Conservation (phyloP, 2,888 invertebrate genomes). For the Cryptophagus acutangulus region DNA sequence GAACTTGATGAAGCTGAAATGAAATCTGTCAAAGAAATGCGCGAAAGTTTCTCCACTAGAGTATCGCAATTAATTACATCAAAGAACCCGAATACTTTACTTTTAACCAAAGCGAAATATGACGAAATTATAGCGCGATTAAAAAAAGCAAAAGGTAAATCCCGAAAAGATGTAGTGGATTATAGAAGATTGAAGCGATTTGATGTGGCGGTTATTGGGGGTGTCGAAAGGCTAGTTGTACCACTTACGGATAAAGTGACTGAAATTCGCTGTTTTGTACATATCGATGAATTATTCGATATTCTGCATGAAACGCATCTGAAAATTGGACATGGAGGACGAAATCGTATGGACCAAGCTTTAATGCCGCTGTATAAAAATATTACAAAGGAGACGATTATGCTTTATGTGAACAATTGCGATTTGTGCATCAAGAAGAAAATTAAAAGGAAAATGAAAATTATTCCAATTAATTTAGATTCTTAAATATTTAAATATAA, state of each 20-base stretch:
- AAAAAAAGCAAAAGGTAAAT: too few relatives aligned
- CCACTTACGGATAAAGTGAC: background rate
- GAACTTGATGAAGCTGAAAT: too few relatives aligned
- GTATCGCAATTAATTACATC: too few relatives aligned
- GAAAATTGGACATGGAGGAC: conserved; percentile 8
- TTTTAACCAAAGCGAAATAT: too few relatives aligned
- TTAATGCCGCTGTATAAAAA: conserved; percentile 2
- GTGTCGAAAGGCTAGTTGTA: conserved; percentile 4
- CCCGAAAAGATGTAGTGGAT: too few relatives aligned
- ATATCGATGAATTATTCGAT: conserved; percentile 4
- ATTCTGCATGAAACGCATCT: conserved; percentile 5
- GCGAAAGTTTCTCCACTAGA: too few relatives aligned
- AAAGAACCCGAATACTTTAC: too few relatives aligned
- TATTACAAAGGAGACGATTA: conserved; percentile 6
- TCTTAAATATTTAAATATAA: too few relatives aligned
- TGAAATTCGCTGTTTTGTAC: background rate
- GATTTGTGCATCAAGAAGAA: conserved; percentile 6
- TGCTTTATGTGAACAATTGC: conserved; percentile 9
- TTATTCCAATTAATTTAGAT: too few relatives aligned
- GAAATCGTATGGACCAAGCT: conserved; percentile 6
- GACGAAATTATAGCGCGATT: too few relatives aligned
- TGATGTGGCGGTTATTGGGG: conserved; percentile 2
- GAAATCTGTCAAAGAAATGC: too few relatives aligned
- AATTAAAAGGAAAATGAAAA: conserved; percentile 35
- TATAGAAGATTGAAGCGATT: background rate